Percentiles rank a stretch among this genome's conserved stretches.
Evolutionary conservation across 2,113 vertebrate genomes (phyloP).

Genomic region (Etheostoma spectabile): DNA sequence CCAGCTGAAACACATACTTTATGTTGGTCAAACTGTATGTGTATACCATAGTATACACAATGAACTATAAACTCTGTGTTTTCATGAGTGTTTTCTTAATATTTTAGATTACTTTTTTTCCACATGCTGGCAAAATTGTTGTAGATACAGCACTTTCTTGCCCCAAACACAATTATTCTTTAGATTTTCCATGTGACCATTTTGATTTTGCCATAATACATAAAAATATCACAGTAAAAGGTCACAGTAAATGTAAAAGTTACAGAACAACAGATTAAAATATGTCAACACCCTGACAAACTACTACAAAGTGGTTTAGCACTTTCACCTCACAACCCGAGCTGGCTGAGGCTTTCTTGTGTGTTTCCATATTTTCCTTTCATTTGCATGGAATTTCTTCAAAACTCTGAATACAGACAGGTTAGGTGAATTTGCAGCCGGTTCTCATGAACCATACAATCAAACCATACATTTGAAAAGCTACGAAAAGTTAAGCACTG

Average conservation of each 20-base stretch:
- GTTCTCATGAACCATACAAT: too few species aligned
- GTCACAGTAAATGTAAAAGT: neutral
- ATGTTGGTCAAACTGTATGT: neutral
- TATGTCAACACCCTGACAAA: neutral
- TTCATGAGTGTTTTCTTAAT: too few species aligned
- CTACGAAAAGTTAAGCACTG: too few species aligned
- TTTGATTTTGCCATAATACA: neutral
- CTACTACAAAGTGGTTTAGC: neutral
- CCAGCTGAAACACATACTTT: neutral
- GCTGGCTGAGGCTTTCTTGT: neutral
- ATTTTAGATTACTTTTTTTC: too few species aligned
- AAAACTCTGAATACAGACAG: neutral
- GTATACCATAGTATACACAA: neutral
- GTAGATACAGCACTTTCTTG: neutral
- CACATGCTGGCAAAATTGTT: slow-evolving; percentile 9
- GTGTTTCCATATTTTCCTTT: neutral
- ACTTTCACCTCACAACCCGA: neutral
- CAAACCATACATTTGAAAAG: too few species aligned
- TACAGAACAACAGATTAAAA: neutral
- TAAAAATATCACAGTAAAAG: neutral
- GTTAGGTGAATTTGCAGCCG: neutral
- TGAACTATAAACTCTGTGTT: neutral
- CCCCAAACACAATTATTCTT: neutral
- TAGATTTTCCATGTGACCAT: neutral
- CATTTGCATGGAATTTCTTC: neutral